Conservation (phyloP, 2,888 invertebrate species). For the Acleris laterana region DNA sequence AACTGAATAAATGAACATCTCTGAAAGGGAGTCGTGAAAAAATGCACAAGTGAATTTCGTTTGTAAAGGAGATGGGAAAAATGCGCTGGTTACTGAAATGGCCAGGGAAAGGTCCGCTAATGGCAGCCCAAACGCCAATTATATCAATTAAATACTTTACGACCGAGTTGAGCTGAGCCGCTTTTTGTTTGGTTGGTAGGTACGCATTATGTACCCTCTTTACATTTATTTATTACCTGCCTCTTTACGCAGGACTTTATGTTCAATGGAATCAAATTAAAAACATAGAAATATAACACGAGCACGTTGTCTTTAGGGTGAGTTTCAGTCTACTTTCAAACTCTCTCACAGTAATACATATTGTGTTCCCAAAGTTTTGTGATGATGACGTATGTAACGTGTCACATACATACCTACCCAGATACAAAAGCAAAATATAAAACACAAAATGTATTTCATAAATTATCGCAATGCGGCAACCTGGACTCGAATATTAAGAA, state of each 20-base stretch:
- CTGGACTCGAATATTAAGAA: conserved; percentile 43
- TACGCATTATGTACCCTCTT: conserved; percentile 29
- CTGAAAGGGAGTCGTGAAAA: conserved; percentile 67
- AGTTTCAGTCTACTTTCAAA: too few relatives aligned
- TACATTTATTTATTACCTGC: conserved; percentile 21
- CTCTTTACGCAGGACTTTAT: conserved; percentile 5
- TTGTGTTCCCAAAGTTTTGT: too few relatives aligned
- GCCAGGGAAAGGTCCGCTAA: conserved; percentile 64
- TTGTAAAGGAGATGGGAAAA: conserved; percentile 62
- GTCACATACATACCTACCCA: too few relatives aligned
- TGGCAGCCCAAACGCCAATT: conserved; percentile 77
- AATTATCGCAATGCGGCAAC: conserved; percentile 2
- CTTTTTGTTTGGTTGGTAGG: conserved; percentile 46
- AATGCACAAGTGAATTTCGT: conserved; percentile 67
- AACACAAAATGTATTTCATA: too few relatives aligned
- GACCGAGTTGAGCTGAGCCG: conserved; percentile 50
- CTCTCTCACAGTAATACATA: too few relatives aligned
- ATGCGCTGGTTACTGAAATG: conserved; percentile 62
- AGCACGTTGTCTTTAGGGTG: not conserved
- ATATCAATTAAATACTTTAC: conserved; percentile 79
- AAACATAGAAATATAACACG: not conserved
- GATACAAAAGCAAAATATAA: too few relatives aligned
- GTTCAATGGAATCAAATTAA: not conserved
- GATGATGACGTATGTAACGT: too few relatives aligned
- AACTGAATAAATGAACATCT: conserved; percentile 72